Conservation (phyloP, 2,113 vertebrate genomes). For the zebrafish (Danio rerio) region GRCz12tu NC_133200.1:8792001-8792500, state of each 20-base stretch:
- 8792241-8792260: constrained; percentile 30
- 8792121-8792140: constrained; percentile 13
- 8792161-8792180: constrained; percentile 41
- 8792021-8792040: not conserved
- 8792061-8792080: not conserved
- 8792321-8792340: constrained; percentile 9
- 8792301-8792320: constrained; percentile 33
- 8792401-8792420: constrained; percentile 52
- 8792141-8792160: constrained; percentile 20
- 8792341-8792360: constrained; percentile 46
- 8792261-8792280: constrained; percentile 13
- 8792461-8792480: constrained; percentile 49
- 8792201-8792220: not conserved
- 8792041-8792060: not conserved
- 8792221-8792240: not conserved
- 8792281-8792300: constrained; percentile 50
- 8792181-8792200: constrained; percentile 15
- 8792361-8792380: constrained; percentile 19
- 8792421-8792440: constrained; percentile 12
- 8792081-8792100: not conserved
- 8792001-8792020: too few species aligned
- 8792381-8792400: constrained; percentile 30
- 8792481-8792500: constrained; percentile 33
- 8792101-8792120: constrained; percentile 27
- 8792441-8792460: constrained; percentile 12